Evolutionary conservation across 2,888 invertebrate genomes (phyloP).

Genomic region (Dicyrtomina minuta): DNA sequence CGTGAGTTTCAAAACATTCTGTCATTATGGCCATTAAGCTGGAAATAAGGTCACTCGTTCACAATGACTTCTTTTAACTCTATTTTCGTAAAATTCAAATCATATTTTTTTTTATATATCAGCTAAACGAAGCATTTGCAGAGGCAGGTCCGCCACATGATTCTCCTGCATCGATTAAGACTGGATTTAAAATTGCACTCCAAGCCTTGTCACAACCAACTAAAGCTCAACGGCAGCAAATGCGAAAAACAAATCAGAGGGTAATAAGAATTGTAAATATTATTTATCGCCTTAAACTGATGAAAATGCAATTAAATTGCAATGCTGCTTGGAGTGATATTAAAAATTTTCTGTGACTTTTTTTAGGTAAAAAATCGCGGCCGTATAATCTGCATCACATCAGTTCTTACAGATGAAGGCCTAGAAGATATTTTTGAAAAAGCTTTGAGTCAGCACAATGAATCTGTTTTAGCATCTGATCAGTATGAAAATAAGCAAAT

Average conservation of each 20-base stretch:
- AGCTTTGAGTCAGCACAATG: constrained; percentile 81
- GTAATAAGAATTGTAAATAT: too few relatives aligned
- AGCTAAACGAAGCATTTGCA: constrained; percentile 81
- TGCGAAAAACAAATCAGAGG: too few relatives aligned
- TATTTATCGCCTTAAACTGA: too few relatives aligned
- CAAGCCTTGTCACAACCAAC: constrained; percentile 73
- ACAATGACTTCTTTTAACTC: too few relatives aligned
- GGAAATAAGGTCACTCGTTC: too few relatives aligned
- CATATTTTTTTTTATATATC: constrained; percentile 24
- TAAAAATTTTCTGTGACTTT: constrained; percentile 41
- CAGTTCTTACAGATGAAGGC: constrained; percentile 81
- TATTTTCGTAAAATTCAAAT: too few relatives aligned
- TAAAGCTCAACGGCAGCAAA: constrained; percentile 10
- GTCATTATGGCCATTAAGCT: too few relatives aligned
- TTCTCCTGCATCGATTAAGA: constrained; percentile 71
- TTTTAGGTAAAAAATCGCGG: constrained; percentile 64
- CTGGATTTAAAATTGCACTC: constrained; percentile 81
- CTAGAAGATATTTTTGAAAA: constrained; percentile 85
- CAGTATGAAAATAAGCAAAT: neutral
- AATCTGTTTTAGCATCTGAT: constrained; percentile 60
- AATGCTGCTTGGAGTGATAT: too few relatives aligned
- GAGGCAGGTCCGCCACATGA: constrained; percentile 70
- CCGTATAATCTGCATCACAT: constrained; percentile 86
- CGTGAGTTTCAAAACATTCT: constrained; percentile 67
- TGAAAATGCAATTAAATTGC: too few relatives aligned